Percentiles rank a stretch among this genome's conserved stretches.
Evolutionary conservation across 2,797 vertebrate genomes (phyloP).

Genomic region (Megaceryle alcyon): DNA sequence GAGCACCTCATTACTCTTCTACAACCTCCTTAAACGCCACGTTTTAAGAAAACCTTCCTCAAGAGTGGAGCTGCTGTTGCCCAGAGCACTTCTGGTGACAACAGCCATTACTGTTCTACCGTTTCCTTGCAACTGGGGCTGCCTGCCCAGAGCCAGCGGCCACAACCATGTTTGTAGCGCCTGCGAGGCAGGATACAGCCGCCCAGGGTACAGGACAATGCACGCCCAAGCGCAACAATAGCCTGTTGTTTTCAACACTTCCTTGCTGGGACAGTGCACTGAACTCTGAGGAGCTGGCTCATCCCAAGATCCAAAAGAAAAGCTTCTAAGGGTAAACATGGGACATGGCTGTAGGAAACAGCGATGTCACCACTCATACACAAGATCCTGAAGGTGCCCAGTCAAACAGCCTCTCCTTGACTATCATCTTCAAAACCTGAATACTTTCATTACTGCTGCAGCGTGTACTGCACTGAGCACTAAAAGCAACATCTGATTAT

Average conservation of each 20-base stretch:
- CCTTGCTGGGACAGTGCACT: conserved; percentile 4
- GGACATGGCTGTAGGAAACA: neutral
- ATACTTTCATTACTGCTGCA: neutral
- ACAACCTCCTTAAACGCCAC: neutral
- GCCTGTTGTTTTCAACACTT: conserved; percentile 34
- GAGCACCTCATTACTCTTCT: neutral
- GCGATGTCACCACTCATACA: neutral
- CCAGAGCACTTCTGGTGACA: neutral
- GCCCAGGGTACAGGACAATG: neutral
- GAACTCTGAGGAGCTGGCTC: neutral
- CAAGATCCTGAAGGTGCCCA: neutral
- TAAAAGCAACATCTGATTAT: neutral
- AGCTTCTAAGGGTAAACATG: neutral
- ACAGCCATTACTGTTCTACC: neutral
- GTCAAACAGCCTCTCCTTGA: neutral
- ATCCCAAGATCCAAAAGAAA: neutral
- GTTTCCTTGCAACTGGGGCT: neutral
- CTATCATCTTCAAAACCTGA: neutral
- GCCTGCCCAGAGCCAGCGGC: neutral
- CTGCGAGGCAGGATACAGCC: neutral
- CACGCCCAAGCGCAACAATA: conserved; percentile 1
- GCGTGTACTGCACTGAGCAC: accelerated
- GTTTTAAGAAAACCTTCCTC: neutral
- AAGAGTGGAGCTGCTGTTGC: neutral
- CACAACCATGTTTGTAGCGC: neutral